These are phyloP conservation scores for Agapetus fuscipes DNA, from an alignment of 2,888 invertebrate species.

Conservation along the genomic window DNA sequence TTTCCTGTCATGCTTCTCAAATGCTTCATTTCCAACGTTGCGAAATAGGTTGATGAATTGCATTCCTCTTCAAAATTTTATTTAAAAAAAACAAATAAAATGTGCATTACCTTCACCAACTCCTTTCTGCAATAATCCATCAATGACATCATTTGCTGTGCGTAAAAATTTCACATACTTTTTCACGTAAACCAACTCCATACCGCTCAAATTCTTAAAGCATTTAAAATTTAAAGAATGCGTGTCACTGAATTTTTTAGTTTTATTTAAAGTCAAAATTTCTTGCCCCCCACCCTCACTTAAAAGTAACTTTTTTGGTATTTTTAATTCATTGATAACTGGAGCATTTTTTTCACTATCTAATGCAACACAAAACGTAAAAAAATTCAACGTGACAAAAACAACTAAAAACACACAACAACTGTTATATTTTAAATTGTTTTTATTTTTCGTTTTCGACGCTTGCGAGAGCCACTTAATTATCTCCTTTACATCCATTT, in stretches of 20 bases:
- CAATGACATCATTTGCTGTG: neutral
- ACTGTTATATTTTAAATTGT: neutral
- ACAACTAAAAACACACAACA: neutral
- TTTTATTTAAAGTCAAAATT: neutral
- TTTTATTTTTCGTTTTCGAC: neutral
- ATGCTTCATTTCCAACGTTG: too few species aligned
- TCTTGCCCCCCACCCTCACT: too few species aligned
- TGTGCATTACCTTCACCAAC: neutral
- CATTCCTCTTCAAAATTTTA: too few species aligned
- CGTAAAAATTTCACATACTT: neutral
- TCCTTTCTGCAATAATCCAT: neutral
- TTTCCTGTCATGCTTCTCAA: too few species aligned
- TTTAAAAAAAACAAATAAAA: neutral
- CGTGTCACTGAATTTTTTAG: neutral
- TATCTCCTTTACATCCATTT: constrained; percentile 41
- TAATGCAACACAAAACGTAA: neutral
- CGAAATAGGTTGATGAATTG: too few species aligned
- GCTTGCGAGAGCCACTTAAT: constrained; percentile 33
- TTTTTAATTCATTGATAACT: too few species aligned
- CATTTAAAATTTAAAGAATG: neutral
- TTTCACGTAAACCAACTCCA: neutral
- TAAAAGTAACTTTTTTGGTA: too few species aligned
- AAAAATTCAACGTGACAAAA: neutral
- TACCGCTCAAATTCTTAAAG: too few species aligned
- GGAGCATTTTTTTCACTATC: too few species aligned